Percentiles rank a stretch among this genome's conserved stretches.
Conservation (phyloP, 2,113 vertebrate genomes). For the Tupaia chinensis region DNA sequence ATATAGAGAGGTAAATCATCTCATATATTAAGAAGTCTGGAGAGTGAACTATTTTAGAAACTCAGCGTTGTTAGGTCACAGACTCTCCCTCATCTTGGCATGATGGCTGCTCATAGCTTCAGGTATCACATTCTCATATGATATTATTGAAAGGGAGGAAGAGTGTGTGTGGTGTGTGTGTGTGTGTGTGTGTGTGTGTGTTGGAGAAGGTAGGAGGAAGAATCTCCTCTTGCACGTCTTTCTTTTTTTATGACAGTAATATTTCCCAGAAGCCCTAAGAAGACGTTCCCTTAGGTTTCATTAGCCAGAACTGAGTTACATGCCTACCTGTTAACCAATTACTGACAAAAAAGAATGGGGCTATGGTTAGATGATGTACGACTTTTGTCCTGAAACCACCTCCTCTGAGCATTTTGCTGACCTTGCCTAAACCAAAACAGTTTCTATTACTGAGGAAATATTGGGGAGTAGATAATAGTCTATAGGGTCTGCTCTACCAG, state of each 20-base stretch:
- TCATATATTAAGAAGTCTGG: background rate
- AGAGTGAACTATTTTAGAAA: constrained; percentile 12
- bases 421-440: background rate
- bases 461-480: background rate
- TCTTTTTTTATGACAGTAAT: background rate
- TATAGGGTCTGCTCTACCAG: background rate
- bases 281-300: background rate
- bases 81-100: background rate
- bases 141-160: background rate
- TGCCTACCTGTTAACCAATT: background rate
- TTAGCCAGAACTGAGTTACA: background rate
- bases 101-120: background rate
- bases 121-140: background rate
- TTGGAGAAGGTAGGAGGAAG: background rate
- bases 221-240: background rate
- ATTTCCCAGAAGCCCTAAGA: background rate
- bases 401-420: background rate
- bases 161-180: too few species aligned
- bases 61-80: background rate
- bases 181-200: background rate
- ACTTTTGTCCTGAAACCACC: background rate
- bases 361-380: background rate
- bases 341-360: background rate
- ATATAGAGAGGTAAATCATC: background rate
- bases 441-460: background rate